These are phyloP conservation scores for Meloidogyne floridensis DNA, from an alignment of 1,140 invertebrate genomes.

Conservation along the genomic window DNA sequence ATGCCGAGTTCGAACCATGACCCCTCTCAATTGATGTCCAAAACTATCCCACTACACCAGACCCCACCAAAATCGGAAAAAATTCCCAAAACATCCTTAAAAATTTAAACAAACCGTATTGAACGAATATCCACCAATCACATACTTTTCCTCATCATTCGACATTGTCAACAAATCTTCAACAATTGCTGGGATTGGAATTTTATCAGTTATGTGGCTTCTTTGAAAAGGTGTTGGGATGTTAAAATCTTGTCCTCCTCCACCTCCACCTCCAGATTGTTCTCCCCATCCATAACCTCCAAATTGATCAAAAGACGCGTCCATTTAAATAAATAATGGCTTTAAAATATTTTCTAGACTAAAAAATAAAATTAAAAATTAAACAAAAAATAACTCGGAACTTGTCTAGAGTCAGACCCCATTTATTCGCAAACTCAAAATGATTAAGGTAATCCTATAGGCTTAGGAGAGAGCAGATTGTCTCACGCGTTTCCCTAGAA, in stretches of 20 bases:
- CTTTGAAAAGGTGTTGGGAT: not conserved
- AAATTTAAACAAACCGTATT: conserved; percentile 18
- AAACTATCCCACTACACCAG: too few species aligned
- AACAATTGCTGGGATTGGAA: conserved; percentile 11
- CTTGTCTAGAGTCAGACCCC: too few species aligned
- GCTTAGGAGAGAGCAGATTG: too few species aligned
- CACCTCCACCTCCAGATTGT: not conserved
- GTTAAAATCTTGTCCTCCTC: not conserved
- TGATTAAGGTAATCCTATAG: too few species aligned
- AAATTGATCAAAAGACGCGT: conserved; percentile 25
- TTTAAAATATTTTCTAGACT: not conserved
- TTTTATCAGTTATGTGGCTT: conserved; percentile 18
- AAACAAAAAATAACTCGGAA: too few species aligned
- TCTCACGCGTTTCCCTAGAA: too few species aligned
- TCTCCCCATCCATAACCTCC: conserved; percentile 23
- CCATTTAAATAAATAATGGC: conserved; percentile 3
- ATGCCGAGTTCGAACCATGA: too few species aligned
- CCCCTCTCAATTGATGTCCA: too few species aligned
- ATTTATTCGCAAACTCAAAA: too few species aligned
- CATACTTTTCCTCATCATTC: conserved; percentile 23
- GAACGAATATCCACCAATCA: conserved; percentile 17
- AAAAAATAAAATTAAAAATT: not conserved
- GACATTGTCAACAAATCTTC: conserved; percentile 20
- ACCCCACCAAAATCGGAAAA: too few species aligned
- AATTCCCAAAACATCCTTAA: not conserved